phyloP scores from a whole-genome alignment of 2,113 vertebrate genomes.

The Zosterops hypoxanthus region DNA sequence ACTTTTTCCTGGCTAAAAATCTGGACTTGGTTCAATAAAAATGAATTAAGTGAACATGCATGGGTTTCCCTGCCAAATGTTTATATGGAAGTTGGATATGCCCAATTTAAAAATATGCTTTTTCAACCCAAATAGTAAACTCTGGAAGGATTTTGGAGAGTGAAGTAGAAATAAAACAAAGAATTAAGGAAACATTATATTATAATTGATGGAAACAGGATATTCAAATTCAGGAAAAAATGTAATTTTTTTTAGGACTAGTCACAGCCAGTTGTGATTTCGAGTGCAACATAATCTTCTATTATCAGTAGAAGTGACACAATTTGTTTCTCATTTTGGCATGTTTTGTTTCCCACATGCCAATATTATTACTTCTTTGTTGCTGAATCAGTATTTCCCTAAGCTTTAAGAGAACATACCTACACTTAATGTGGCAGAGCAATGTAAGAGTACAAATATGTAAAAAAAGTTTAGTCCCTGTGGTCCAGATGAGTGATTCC shows the following conservation, averaged over 20 bases:
- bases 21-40: slow-evolving; percentile 76
- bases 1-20: slow-evolving; percentile 69
- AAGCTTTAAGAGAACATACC: background rate
- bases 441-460: background rate
- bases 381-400: slow-evolving; percentile 17
- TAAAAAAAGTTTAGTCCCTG: background rate
- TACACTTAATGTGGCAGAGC: background rate
- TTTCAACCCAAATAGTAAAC: slow-evolving; percentile 63
- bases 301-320: background rate
- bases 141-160: slow-evolving; percentile 48
- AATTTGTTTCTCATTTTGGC: slow-evolving; percentile 13
- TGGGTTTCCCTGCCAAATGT: slow-evolving; percentile 63
- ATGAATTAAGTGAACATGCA: slow-evolving; percentile 72
- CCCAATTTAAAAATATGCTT: slow-evolving; percentile 71
- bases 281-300: background rate
- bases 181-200: slow-evolving; percentile 52
- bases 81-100: slow-evolving; percentile 65
- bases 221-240: slow-evolving; percentile 1
- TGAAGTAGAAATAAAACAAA: slow-evolving; percentile 54
- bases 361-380: background rate
- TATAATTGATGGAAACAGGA: slow-evolving; percentile 50
- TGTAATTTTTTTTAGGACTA: background rate
- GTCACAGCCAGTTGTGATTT: slow-evolving; percentile 18
- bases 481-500: background rate
- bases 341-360: background rate